Evolutionary conservation across 1,140 invertebrate species (phyloP), one percentile per base, ranked within the genome.

Genomic region (Lucilia cuprina): DNA sequence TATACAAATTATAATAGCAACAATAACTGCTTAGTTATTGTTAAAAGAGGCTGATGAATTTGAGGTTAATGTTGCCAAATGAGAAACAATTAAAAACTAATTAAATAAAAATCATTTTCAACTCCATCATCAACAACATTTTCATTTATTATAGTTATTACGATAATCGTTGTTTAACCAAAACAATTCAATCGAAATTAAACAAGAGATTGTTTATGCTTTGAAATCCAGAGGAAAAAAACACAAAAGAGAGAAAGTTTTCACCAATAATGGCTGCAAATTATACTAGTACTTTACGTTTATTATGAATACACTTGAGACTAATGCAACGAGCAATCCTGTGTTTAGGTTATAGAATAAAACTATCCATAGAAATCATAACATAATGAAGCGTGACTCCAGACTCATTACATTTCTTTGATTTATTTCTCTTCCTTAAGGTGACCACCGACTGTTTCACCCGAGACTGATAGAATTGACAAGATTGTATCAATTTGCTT

Each of bases 51-150:
- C 17, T 55, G 50, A n/a, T 70, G 19, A 70, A 70, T 60, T 60
- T 60, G 19, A 70, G 65, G 65, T 21, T 21, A 70, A 70, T 70
- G 65, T 70, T 70, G n/a, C 19, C 65, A 70, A 70, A 70, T 25
- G 65, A 25, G 19, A 19, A 70, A 70, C 65, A 70, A 70, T 70
- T 70, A 70, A 70, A 70, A 70, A 70, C 65, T 70, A 70, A 70
- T 70, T 70, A 70, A 70, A 70, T 70, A 10, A 70, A 70, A 70
- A 70, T 70, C 65, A 19, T 21, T 70, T 70, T 70, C n/a, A 70
- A 70, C 65, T 70, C 65, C 65, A 70, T 21, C n/a, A 17, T 60
- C 55, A 60, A n/a, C 55, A 60, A n/a, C 55, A 60, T 60, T n/a
- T n/a, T 60, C 55, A 60, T 17, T n/a, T 7, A 70, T 70, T 7